Conservation (phyloP, 2,888 invertebrate species). For the Drosophila peninsularis region DNA sequence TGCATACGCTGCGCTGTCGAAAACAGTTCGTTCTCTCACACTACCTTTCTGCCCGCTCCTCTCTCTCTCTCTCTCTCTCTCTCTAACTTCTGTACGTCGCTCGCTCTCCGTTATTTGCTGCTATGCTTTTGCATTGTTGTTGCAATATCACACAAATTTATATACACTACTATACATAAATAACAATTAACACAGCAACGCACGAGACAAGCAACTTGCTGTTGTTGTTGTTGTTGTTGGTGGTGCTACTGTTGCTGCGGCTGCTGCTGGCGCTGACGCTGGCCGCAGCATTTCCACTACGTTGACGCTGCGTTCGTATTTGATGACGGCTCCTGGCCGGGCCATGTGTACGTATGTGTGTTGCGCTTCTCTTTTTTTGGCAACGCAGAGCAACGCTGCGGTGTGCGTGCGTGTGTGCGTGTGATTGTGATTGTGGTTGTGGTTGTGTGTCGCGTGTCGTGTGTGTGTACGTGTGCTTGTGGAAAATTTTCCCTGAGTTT, state of each 20-base stretch:
- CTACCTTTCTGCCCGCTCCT: neutral
- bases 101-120: constrained; percentile 27
- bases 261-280: constrained; percentile 45
- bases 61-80: constrained; percentile 3
- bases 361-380: constrained; percentile 30
- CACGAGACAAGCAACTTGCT: constrained; percentile 53
- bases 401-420: constrained; percentile 25
- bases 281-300: constrained; percentile 61
- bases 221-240: constrained; percentile 23
- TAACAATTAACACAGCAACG: constrained; percentile 72
- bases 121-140: constrained; percentile 53
- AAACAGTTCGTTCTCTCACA: constrained; percentile 25
- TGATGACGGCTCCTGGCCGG: constrained; percentile 35
- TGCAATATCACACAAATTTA: constrained; percentile 63
- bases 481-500: constrained; percentile 76
- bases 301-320: constrained; percentile 22
- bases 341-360: constrained; percentile 48
- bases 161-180: constrained; percentile 72
- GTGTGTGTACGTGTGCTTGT: constrained; percentile 30
- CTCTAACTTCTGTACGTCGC: neutral
- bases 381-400: constrained; percentile 27
- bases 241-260: constrained; percentile 35
- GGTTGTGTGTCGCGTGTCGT: constrained; percentile 13
- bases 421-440: constrained; percentile 18
- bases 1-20: constrained; percentile 8